phyloP scores from a whole-genome alignment of 2,797 vertebrate genomes.

The Schizopygopsis malacanthus region DNA sequence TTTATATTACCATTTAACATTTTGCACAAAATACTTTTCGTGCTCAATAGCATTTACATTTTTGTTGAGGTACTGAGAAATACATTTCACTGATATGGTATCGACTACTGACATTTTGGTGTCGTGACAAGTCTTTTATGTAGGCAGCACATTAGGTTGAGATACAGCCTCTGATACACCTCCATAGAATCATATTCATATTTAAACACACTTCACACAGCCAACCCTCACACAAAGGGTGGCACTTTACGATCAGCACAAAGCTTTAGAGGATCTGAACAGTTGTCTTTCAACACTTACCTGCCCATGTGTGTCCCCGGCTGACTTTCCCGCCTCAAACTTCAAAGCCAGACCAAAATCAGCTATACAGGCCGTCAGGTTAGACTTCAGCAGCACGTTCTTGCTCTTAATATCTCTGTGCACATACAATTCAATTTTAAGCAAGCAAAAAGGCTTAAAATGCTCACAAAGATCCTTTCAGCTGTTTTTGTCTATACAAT shows the following conservation, averaged over 20 bases:
- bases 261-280: conserved; percentile 13
- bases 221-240: not conserved
- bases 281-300: conserved; percentile 69
- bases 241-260: not conserved
- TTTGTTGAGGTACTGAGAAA: not conserved
- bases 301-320: conserved; percentile 93
- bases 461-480: not conserved
- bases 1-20: conserved; percentile 1
- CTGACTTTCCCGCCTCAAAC: conserved; percentile 93
- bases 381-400: conserved; percentile 90
- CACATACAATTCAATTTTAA: not conserved
- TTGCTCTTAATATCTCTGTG: conserved; percentile 96
- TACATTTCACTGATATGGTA: not conserved
- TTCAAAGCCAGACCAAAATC: conserved; percentile 92
- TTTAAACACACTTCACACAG: conserved; percentile 16
- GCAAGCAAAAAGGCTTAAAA: not conserved
- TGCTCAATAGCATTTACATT: not conserved
- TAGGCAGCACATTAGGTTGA: not conserved
- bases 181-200: conserved; percentile 25
- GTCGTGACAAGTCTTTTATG: not conserved
- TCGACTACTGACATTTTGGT: not conserved
- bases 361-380: conserved; percentile 90
- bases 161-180: conserved; percentile 5
- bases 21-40: not conserved
- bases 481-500: not conserved